Conservation (phyloP, 1,140 invertebrate genomes). For the Myzus persicae region DNA sequence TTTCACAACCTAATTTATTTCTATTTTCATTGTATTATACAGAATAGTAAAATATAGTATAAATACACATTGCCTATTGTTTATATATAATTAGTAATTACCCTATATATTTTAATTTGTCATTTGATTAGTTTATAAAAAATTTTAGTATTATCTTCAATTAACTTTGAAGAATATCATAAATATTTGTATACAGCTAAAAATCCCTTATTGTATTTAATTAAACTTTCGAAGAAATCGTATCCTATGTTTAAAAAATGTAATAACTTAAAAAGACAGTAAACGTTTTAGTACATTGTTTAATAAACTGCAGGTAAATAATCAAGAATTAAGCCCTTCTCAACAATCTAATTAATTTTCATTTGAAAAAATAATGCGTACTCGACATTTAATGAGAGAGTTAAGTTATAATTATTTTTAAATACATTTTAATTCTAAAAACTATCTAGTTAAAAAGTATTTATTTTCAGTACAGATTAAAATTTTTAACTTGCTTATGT, state of each 20-base stretch:
- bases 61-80: neutral
- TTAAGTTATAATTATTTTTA: conserved; percentile 15
- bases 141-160: neutral
- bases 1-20: too few relatives aligned
- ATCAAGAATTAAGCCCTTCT: neutral
- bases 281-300: neutral
- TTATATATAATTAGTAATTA: neutral
- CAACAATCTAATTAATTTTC: neutral
- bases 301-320: neutral
- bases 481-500: neutral
- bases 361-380: neutral
- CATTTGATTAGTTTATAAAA: neutral
- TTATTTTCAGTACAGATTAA: neutral
- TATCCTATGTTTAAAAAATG: neutral
- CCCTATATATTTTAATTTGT: neutral
- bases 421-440: neutral
- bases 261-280: neutral
- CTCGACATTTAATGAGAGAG: neutral
- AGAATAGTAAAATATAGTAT: neutral
- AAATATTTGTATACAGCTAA: neutral
- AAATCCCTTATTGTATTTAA: neutral
- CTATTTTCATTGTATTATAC: too few relatives aligned
- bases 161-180: too few relatives aligned
- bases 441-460: neutral
- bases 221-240: neutral